Base-by-base conservation (phyloP, 1,140 invertebrate genomes). In the Oryzaephilus surinamensis region DNA sequence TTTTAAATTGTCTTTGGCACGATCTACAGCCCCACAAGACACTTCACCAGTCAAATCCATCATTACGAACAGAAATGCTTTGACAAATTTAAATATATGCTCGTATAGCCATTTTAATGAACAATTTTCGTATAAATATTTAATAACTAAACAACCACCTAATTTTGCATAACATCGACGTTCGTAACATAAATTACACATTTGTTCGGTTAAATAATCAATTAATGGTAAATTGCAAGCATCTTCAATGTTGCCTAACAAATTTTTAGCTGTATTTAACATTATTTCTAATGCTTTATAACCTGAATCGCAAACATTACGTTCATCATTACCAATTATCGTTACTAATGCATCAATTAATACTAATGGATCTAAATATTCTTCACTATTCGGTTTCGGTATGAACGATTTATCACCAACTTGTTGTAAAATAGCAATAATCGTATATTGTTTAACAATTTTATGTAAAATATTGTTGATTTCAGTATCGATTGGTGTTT, bases 131-230 rank as follows among this genome's bases (percentile, higher is more conserved):
- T 90, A 86, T 46, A 97, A 72, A 54, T 93, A 93, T 52, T 90
- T 89, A 13, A 99, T 90, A 0, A 91, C 90, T 49, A 92, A 81
- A 54, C 95, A 97, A 1, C 95, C 95, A 23, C 95, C 94, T 6
- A 96, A 67, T 68, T 98, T 98, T 0, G 92, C 84, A 62, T 97
- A 98, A 95, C 95, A 99, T 0, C 95, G 92, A 8, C 93, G 70
- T 45, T 97, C 92, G 63, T 98, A 99, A 56, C 96, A 98, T 0
- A 99, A 60, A 0, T 82, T 73, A 51, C 89, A 93, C 85, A 98
- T 92, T 54, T 83, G 80, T 45, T 97, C 94, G 0, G 89, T 84
- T 10, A 99, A 58, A 64, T 97, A 97, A 55, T 97, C 91, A 74
- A 97, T 92, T 15, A 97, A 63, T 0, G 92, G 92, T 15, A 98